phyloP scores from a whole-genome alignment of 2,113 vertebrate species.

The Sciurus niger region DNA sequence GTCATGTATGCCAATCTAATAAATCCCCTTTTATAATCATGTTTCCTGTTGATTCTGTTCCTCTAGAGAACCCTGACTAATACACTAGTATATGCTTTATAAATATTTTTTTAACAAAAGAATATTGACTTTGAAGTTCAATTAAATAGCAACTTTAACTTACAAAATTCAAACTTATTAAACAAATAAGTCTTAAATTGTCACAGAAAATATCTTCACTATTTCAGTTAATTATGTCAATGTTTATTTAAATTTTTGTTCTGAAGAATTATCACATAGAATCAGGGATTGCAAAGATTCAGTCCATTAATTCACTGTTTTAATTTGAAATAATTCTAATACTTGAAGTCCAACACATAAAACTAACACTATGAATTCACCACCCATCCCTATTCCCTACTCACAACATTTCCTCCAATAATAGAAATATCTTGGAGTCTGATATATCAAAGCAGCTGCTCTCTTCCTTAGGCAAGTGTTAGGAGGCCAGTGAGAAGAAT shows the following conservation, averaged over 20 bases:
- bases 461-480: too few species aligned
- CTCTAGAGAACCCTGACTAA: too few species aligned
- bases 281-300: background rate
- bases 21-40: too few species aligned
- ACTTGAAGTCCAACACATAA: background rate
- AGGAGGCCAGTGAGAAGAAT: too few species aligned
- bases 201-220: background rate
- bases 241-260: background rate
- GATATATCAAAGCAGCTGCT: too few species aligned
- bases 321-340: background rate
- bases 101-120: slow-evolving; percentile 10
- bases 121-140: background rate
- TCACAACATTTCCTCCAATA: background rate
- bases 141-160: background rate
- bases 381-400: background rate
- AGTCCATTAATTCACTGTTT: background rate
- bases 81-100: background rate
- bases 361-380: background rate
- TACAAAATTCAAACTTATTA: background rate
- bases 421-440: background rate
- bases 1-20: too few species aligned
- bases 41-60: too few species aligned
- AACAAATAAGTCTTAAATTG: slow-evolving; percentile 15
- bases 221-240: background rate
- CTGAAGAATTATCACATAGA: background rate